Evolutionary conservation across 2,797 vertebrate species (phyloP), one percentile per base, ranked within the genome.

Genomic region (Agapornis canus): DNA sequence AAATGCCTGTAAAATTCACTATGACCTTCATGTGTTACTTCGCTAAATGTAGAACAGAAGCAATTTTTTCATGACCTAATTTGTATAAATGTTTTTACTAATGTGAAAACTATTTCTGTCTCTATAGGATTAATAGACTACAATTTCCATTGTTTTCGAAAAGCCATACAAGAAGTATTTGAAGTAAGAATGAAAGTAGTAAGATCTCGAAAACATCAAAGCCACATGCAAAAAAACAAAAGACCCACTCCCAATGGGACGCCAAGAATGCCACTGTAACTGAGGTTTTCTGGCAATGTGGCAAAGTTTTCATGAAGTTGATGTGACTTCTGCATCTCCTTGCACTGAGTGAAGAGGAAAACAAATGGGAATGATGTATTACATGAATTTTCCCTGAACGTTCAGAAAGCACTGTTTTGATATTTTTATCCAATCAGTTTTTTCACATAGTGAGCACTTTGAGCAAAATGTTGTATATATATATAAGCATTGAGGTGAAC

Each of bases 101-200:
- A 87, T 78, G 11, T 20, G 32, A 37, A 64, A 91, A 93, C 70
- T 32, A 29, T 91, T 94, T 92, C 52, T 96, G 42, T 95, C 90
- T 86, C 92, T 90, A 71, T 90, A 99, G 99, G 99, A 88, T 98
- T 99, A 65, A 99, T 99, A 83, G 99, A 99, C 98, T 99, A 99
- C 97, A 99, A 99, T 98, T 99, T 99, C 96, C 99, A 99, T 97
- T 99, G 99, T 95, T 99, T 99, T 95, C 99, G 98, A 96, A 99
- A 99, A 95, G 99, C 99, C 96, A 99, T 99, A 90, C 98, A 99
- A 96, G 99, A 99, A 96, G 99, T 99, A 61, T 99, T 99, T 96
- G 99, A 99, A 88, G 99, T 99, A 63, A 98, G 99, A 49, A 98
- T 99, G 90, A 98, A 98, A 96, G 98, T 99, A 69, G 98, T 99